Evolutionary conservation across 2,888 invertebrate species (phyloP), one percentile per base, ranked within the genome.

Genomic region (Leptopilina drosophilae): DNA sequence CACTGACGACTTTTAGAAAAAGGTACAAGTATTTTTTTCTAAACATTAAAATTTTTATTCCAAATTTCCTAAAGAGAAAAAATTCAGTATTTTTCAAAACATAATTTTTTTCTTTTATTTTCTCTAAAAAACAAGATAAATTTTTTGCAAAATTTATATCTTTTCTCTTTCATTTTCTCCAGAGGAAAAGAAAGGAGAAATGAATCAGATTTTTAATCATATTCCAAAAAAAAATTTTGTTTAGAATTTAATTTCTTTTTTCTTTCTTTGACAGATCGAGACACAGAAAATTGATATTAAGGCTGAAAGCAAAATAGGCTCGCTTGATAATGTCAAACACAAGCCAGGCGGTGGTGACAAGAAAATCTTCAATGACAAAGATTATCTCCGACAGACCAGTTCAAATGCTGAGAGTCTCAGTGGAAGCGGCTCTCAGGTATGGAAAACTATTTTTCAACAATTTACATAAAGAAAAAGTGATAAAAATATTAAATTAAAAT

Each of bases 351-450:
- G 98, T 82, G 98, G 98, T 73, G 97, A 97, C 86, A 96, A 97
- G 93, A 98, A 97, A 94, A 98, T 98, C 90, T 97, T 97, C 92
- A 97, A 97, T 91, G 97, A 97, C 93, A 97, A 96, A 93, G 96
- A 96, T 84, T 97, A 97, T 93, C 94, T 97, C 92, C 96, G 96
- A 93, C 97, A 97, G 93, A 94, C 87, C 14, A 85, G 89, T 76
- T 87, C 88, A 1, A 89, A 89, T 77, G 89, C 89, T 5, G 90
- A 89, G 81, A 89, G 89, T 77, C 85, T 90, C 80, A 88, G 88
- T 78, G 90, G 90, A 78, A 91, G 91, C 82, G 90, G 90, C 77
- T 88, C 90, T 53, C 90, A 90, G 91, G 91, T 91, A 90, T 79
- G 83, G 84, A 78, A 79, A 9, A 53, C 26, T 69, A 53, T 20